Evolutionary conservation across 2,888 invertebrate genomes (phyloP).

Genomic region (Heliconius hortense): DNA sequence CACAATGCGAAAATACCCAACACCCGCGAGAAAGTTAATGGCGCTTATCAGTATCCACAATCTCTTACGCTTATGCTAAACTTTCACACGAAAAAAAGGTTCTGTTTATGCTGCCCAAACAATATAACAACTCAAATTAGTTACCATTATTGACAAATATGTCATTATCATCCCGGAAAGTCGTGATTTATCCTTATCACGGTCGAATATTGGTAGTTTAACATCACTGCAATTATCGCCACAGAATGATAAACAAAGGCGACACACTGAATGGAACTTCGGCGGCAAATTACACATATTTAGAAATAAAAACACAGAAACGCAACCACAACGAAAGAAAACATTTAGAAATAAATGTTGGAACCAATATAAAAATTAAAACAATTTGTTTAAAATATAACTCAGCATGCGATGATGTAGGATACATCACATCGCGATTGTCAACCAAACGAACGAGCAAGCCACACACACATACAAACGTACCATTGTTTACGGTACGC

Average conservation of each 20-base stretch:
- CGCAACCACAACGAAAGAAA: slow-evolving; percentile 77
- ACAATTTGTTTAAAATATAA: slow-evolving; percentile 78
- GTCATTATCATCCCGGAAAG: slow-evolving; percentile 88
- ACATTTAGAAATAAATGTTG: slow-evolving; percentile 80
- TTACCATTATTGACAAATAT: slow-evolving; percentile 90
- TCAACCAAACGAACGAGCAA: slow-evolving; percentile 80
- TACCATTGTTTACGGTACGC: slow-evolving; percentile 75
- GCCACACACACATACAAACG: slow-evolving; percentile 74
- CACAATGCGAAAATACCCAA: slow-evolving; percentile 83
- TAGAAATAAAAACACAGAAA: slow-evolving; percentile 82
- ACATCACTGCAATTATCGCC: slow-evolving; percentile 87
- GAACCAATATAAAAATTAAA: slow-evolving; percentile 77
- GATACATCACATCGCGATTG: slow-evolving; percentile 82
- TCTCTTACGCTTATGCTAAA: slow-evolving; percentile 79
- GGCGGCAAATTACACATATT: slow-evolving; percentile 96
- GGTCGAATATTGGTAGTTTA: slow-evolving; percentile 89
- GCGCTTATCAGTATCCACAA: slow-evolving; percentile 83
- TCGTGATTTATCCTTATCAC: slow-evolving; percentile 86
- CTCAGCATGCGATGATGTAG: slow-evolving; percentile 81
- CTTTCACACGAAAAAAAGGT: slow-evolving; percentile 80
- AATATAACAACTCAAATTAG: slow-evolving; percentile 63
- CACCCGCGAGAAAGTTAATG: slow-evolving; percentile 83
- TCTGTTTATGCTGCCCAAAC: slow-evolving; percentile 54
- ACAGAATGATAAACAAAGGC: slow-evolving; percentile 93
- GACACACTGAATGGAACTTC: slow-evolving; percentile 96